These are phyloP conservation scores for Lepidiolamprologus cunningtoni DNA, from an alignment of 2,113 vertebrate genomes.

Conservation along the genomic window DNA sequence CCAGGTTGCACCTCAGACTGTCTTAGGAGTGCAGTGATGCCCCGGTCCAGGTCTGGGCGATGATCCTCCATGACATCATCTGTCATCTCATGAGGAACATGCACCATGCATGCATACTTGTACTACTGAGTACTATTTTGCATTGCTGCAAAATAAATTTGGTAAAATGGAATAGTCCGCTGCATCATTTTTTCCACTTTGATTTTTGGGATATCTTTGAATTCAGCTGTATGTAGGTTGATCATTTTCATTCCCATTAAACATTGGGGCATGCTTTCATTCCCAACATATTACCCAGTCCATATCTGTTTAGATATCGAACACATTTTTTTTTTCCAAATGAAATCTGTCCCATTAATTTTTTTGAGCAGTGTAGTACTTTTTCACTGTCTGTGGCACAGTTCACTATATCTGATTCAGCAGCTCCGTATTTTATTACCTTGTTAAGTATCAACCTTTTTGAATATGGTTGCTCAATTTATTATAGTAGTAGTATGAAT, in stretches of 20 bases:
- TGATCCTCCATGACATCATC: not conserved
- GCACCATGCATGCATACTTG: not conserved
- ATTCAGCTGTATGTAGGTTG: not conserved
- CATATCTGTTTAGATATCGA: not conserved
- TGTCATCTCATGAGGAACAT: not conserved
- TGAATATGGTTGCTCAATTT: not conserved
- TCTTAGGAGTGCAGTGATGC: not conserved
- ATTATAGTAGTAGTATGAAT: not conserved
- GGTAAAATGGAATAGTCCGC: not conserved
- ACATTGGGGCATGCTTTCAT: not conserved
- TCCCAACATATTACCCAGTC: not conserved
- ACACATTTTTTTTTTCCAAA: not conserved
- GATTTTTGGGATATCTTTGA: not conserved
- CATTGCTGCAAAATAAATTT: not conserved
- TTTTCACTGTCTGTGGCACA: not conserved
- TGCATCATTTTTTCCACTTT: not conserved
- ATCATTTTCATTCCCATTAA: not conserved
- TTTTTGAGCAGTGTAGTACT: not conserved
- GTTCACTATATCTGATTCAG: not conserved
- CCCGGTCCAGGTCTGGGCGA: fast-evolving
- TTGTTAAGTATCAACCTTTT: not conserved
- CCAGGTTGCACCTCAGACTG: not conserved
- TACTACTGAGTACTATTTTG: not conserved
- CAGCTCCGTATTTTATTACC: not conserved
- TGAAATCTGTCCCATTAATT: not conserved